phyloP scores from a whole-genome alignment of 2,888 invertebrate species.

The Phengaris arion region DNA sequence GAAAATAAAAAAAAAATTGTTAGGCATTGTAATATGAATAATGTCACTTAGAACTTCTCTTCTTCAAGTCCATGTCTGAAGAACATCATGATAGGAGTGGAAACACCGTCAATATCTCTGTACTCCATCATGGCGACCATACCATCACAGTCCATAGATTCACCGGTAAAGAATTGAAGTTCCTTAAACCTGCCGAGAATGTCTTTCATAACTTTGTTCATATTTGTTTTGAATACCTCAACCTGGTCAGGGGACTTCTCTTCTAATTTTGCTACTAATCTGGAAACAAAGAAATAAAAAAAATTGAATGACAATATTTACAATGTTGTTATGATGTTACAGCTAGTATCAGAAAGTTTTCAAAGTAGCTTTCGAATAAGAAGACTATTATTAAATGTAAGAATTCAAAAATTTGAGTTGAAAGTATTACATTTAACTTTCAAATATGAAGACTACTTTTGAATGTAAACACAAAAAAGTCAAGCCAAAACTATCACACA shows the following conservation, averaged over 20 bases:
- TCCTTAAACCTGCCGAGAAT: conserved; percentile 94
- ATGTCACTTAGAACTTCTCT: conserved; percentile 91
- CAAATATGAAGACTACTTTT: too few relatives aligned
- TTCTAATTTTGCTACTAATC: conserved; percentile 89
- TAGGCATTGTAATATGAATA: conserved; percentile 66
- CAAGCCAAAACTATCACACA: too few relatives aligned
- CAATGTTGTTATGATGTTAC: conserved; percentile 27
- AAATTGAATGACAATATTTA: not conserved
- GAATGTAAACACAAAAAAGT: too few relatives aligned
- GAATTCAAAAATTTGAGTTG: too few relatives aligned
- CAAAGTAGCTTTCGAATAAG: too few relatives aligned
- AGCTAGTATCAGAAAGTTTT: not conserved
- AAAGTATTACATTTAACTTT: too few relatives aligned
- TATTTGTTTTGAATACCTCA: conserved; percentile 92
- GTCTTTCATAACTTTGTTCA: conserved; percentile 96
- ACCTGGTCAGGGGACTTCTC: conserved; percentile 91
- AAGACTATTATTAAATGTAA: too few relatives aligned
- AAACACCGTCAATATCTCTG: conserved; percentile 90
- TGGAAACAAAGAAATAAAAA: conserved; percentile 54
- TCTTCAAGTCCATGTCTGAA: conserved; percentile 97
- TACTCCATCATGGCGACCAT: conserved; percentile 97
- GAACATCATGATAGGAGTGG: conserved; percentile 94
- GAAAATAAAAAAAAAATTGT: conserved; percentile 72
- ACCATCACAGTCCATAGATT: conserved; percentile 95
- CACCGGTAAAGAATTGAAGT: conserved; percentile 94